These are phyloP conservation scores for Tupiocoris notatus DNA, from an alignment of 2,888 invertebrate species.

Conservation along the genomic window DNA sequence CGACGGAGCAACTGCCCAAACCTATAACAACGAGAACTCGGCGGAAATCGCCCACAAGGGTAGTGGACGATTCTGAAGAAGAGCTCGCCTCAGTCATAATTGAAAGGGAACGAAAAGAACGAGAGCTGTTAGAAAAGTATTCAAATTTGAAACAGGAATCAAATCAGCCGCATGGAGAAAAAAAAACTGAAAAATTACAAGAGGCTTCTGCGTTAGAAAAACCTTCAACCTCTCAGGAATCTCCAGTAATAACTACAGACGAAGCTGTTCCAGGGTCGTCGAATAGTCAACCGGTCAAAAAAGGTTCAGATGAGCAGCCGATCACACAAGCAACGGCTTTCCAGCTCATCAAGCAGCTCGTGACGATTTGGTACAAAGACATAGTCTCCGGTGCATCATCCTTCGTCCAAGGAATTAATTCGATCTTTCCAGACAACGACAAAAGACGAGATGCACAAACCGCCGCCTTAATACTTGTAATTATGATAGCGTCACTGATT, in stretches of 20 bases:
- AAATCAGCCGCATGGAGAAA: background rate
- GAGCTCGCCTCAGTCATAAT: conserved; percentile 44
- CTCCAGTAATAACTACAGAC: background rate
- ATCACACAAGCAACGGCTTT: conserved; percentile 51
- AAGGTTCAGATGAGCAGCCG: background rate
- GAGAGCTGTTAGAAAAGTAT: background rate
- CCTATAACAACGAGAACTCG: conserved; percentile 45
- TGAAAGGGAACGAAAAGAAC: conserved; percentile 25
- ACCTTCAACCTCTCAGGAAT: background rate
- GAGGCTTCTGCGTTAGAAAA: background rate
- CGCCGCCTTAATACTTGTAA: conserved; percentile 73
- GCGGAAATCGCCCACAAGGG: conserved; percentile 40
- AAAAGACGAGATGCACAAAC: conserved; percentile 71
- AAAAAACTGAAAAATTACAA: background rate
- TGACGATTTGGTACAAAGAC: conserved; percentile 49
- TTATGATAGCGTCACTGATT: conserved; percentile 74
- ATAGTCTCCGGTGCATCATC: conserved; percentile 65
- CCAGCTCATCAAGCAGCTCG: conserved; percentile 65
- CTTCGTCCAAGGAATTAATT: conserved; percentile 58
- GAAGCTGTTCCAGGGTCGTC: background rate
- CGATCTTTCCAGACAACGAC: conserved; percentile 56
- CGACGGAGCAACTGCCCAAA: conserved; percentile 42
- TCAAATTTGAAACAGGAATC: conserved; percentile 12
- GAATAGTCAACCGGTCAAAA: background rate
- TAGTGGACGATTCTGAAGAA: conserved; percentile 47